These are phyloP conservation scores for Lacerta viridis DNA, from an alignment of 2,797 vertebrate genomes.

Conservation along the genomic window DNA sequence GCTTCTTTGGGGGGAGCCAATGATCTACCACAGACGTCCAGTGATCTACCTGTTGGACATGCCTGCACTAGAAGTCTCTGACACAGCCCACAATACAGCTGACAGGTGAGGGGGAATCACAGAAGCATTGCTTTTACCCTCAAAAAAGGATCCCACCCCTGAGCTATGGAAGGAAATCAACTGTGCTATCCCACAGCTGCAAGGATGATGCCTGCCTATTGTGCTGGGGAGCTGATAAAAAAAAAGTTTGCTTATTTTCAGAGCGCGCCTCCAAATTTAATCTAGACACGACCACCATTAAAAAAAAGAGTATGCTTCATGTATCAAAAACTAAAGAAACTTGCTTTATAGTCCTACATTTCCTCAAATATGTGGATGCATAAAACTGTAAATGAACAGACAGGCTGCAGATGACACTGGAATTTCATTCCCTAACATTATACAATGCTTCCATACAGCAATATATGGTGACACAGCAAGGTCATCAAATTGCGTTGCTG, in stretches of 20 bases:
- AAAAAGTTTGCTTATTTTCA: background rate
- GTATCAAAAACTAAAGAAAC: background rate
- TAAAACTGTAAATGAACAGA: background rate
- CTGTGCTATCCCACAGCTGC: background rate
- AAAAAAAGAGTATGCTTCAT: background rate
- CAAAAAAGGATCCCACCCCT: background rate
- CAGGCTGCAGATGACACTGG: background rate
- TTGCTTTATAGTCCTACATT: background rate
- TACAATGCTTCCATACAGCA: slow-evolving; percentile 37
- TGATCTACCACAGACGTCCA: too few relatives aligned
- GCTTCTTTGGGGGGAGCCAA: too few relatives aligned
- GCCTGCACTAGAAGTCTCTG: background rate
- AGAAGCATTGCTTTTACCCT: background rate
- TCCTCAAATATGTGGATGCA: background rate
- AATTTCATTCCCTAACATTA: background rate
- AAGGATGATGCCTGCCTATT: background rate
- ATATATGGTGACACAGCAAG: slow-evolving; percentile 54
- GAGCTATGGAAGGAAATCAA: background rate
- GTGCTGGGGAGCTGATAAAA: background rate
- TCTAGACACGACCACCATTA: background rate
- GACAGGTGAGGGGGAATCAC: background rate
- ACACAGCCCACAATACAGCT: background rate
- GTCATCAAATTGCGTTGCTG: slow-evolving; percentile 62
- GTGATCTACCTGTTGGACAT: too few relatives aligned
- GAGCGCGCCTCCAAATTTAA: background rate